These are phyloP conservation scores for Neotoma lepida DNA, from an alignment of 2,113 vertebrate genomes.

Conservation along the genomic window DNA sequence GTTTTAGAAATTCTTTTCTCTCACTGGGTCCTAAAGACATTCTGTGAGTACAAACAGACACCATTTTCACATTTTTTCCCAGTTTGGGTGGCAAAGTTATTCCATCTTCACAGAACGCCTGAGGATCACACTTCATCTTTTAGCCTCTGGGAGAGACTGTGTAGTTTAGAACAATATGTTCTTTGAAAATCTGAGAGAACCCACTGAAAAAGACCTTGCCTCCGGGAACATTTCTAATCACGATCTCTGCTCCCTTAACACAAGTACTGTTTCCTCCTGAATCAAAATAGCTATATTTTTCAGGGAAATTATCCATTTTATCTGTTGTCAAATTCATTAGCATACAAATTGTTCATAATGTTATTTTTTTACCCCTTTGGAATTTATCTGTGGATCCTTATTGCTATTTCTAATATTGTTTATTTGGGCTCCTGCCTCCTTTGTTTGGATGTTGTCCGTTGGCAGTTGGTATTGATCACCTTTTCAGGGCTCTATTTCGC, in stretches of 20 bases:
- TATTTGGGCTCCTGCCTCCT: not conserved
- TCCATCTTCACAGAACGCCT: not conserved
- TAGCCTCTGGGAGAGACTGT: constrained; percentile 10
- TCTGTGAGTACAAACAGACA: not conserved
- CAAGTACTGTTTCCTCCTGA: not conserved
- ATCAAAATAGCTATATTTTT: constrained; percentile 21
- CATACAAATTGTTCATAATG: not conserved
- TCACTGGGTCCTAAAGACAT: not conserved
- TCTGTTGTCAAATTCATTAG: not conserved
- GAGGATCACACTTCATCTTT: not conserved
- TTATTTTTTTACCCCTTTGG: not conserved
- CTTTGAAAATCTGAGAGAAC: constrained; percentile 31
- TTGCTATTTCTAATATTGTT: not conserved
- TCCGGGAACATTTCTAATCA: not conserved
- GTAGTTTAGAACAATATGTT: not conserved
- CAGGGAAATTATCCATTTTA: constrained; percentile 22
- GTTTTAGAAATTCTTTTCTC: constrained; percentile 5
- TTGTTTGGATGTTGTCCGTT: not conserved
- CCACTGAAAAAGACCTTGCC: constrained; percentile 2
- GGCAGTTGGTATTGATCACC: too few relatives aligned
- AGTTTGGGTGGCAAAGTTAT: not conserved
- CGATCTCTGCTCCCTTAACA: not conserved
- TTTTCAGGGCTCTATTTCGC: not conserved
- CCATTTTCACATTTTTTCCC: constrained; percentile 39
- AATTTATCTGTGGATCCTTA: not conserved